These are phyloP conservation scores for Sorex fumeus DNA, from an alignment of 2,113 vertebrate genomes.

Conservation along the genomic window DNA sequence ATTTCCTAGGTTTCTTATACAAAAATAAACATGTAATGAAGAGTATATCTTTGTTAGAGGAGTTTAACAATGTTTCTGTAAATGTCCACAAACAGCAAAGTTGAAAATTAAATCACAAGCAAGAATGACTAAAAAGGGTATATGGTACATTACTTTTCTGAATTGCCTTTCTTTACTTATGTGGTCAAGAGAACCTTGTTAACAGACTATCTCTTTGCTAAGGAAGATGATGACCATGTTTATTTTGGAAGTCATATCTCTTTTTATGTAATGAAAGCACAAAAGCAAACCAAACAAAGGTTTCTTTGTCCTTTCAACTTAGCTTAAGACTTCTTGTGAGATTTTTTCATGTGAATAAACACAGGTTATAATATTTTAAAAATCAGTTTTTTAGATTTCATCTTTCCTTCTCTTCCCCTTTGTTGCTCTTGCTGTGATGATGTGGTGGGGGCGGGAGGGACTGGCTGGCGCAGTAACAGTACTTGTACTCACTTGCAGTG, in stretches of 20 bases:
- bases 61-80: slow-evolving; percentile 28
- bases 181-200: slow-evolving; percentile 12
- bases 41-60: not conserved
- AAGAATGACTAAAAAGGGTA: not conserved
- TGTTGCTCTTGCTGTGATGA: no score
- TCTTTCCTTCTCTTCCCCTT: no score
- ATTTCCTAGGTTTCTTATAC: not conserved
- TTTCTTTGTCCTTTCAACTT: not conserved
- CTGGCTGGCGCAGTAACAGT: no score
- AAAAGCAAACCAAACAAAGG: not conserved
- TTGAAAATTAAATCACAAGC: not conserved
- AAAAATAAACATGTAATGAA: slow-evolving; percentile 37
- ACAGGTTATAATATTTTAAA: not conserved
- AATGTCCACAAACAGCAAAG: slow-evolving; percentile 32
- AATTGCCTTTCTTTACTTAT: slow-evolving; percentile 2
- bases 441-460: no score
- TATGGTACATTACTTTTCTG: slow-evolving; percentile 23
- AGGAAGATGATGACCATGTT: not conserved
- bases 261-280: slow-evolving; percentile 28
- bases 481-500: no score
- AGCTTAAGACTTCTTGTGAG: not conserved
- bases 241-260: not conserved
- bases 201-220: slow-evolving; percentile 3
- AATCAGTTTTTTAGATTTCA: no score
- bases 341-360: not conserved